Conservation (phyloP, 2,888 invertebrate genomes). For the Trachelus stipa region DNA sequence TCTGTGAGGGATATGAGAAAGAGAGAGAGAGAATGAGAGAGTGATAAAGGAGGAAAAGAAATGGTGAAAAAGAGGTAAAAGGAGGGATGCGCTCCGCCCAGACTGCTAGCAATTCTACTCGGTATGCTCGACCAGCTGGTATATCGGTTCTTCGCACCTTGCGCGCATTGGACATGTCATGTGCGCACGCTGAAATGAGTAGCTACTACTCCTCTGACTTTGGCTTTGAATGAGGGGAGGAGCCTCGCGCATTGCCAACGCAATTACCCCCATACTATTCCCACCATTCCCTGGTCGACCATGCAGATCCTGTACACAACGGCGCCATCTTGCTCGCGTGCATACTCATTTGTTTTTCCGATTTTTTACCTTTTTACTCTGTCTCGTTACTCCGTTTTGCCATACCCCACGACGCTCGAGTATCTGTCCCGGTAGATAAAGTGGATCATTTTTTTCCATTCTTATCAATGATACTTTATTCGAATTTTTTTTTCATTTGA, state of each 20-base stretch:
- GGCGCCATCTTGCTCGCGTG: constrained; percentile 34
- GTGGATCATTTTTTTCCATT: not conserved
- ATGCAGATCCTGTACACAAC: constrained; percentile 5
- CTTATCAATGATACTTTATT: not conserved
- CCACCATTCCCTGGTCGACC: constrained; percentile 27
- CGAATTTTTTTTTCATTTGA: not conserved
- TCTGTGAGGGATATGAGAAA: not conserved
- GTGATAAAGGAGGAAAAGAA: not conserved
- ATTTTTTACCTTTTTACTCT: constrained; percentile 8
- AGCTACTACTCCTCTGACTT: constrained; percentile 21
- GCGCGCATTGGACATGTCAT: constrained; percentile 31
- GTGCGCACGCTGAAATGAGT: constrained; percentile 33
- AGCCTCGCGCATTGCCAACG: constrained; percentile 45
- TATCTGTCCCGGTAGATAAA: not conserved
- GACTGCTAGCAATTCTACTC: not conserved
- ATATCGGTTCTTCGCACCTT: constrained; percentile 35
- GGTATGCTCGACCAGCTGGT: constrained; percentile 23
- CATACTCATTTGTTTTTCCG: constrained; percentile 17
- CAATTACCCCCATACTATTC: constrained; percentile 45
- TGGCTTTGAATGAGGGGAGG: constrained; percentile 35
- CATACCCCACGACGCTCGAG: not conserved
- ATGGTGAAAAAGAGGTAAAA: not conserved
- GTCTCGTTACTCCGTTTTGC: constrained; percentile 3
- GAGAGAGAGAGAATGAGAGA: too few species aligned
- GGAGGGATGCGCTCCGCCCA: not conserved